phyloP scores from a whole-genome alignment of 2,888 invertebrate genomes.

The Andrena praecox region DNA sequence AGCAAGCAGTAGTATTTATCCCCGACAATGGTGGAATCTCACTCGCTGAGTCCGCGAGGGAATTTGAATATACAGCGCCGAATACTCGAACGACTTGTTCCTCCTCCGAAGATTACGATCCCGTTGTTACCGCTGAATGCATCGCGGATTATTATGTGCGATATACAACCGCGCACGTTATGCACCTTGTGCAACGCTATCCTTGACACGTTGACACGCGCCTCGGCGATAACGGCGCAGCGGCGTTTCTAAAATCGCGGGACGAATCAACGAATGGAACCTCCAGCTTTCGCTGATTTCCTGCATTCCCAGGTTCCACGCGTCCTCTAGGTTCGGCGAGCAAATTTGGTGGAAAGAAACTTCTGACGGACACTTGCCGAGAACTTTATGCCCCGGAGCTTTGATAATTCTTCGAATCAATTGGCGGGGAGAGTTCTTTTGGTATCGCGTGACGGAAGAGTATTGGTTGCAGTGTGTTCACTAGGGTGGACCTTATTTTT shows the following conservation, averaged over 20 bases:
- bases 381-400: not conserved
- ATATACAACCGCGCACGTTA: constrained; percentile 44
- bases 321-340: not conserved
- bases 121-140: constrained; percentile 55
- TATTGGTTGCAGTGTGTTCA: not conserved
- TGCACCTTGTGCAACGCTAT: constrained; percentile 58
- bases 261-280: constrained; percentile 11
- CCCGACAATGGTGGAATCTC: constrained; percentile 32
- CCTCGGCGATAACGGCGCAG: constrained; percentile 51
- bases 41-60: constrained; percentile 23
- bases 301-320: constrained; percentile 7
- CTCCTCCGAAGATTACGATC: constrained; percentile 30
- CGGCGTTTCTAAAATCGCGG: constrained; percentile 42
- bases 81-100: constrained; percentile 20
- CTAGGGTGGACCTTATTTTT: no score
- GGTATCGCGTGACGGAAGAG: not conserved
- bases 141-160: constrained; percentile 60
- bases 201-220: constrained; percentile 42
- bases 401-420: constrained; percentile 24
- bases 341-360: constrained; percentile 12
- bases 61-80: constrained; percentile 53
- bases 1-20: constrained; percentile 18
- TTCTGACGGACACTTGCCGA: not conserved
- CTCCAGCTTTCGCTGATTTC: not conserved
- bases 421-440: not conserved